Base-by-base conservation (phyloP, 2,113 vertebrate genomes). In the Mugil cephalus region DNA sequence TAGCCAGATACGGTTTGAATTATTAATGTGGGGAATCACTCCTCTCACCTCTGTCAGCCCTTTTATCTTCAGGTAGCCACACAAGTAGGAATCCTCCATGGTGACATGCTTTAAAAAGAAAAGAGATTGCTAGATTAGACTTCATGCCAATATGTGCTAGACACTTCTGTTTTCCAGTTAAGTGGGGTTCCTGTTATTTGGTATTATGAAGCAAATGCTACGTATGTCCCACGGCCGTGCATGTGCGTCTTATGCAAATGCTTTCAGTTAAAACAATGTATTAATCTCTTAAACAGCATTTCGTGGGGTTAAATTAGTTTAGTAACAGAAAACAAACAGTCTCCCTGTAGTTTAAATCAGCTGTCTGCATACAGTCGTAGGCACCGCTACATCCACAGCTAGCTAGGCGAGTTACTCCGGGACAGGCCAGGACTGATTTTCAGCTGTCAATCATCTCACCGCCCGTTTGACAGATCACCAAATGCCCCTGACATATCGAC, bases 21-120 rank as follows among this genome's bases (percentile, higher is more conserved):
- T 10, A 65, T 76, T 38, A 1, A 63, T 61, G 54, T 62, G 38
- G 34, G 10, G 4, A 68, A 56, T 30, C 7, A 35, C 13, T 19
- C 17, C 46, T 39, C 95, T 96, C 92, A 99, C 98, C 96, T 99
- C 98, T 6, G 98, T 99, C 89, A 99, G 95, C 81, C 98, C 98
- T 94, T 99, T 99, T 87, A 99, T 99, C 93, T 99, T 99, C 93
- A 99, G 94, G 90, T 99, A 99, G 74, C 98, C 98, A 79, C 98
- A 99, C 79, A 99, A 88, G 89, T 98, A 99, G 24, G 98, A 98
- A 81, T 99, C 98, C 80, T 98, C 97, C 92, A 96, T 99, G 54
- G 98, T 98, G 87, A 99, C 98, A 51, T 99, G 98, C 98, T 99
- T 98, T 77, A 35, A 87, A 79, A 63, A 34, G n/a, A 66, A 75